Percentiles rank a stretch among this genome's conserved stretches.
Evolutionary conservation across 30 jellyfish, hydroid and myxozoan species (phyloP).

Genomic region (Aurelia aurita): DNA sequence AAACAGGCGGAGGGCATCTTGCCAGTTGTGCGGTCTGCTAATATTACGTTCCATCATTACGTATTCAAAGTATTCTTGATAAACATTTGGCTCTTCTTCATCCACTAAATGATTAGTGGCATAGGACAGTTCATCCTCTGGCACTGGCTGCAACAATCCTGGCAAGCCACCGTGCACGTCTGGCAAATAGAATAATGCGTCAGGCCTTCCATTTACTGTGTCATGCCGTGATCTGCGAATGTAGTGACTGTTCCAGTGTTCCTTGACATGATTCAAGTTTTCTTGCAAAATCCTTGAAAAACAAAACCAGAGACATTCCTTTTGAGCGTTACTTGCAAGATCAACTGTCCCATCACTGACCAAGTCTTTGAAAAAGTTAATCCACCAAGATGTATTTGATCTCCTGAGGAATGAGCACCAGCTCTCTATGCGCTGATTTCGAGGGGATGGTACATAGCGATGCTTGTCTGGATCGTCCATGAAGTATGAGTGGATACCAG

Average conservation of each 20-base stretch:
- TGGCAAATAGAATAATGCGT: slow-evolving; percentile 17
- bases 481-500: no score
- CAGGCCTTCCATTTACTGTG: slow-evolving; percentile 36
- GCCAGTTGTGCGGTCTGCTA: slow-evolving; percentile 26
- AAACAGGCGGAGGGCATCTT: slow-evolving; percentile 14
- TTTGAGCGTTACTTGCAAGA: slow-evolving; percentile 27
- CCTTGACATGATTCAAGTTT: slow-evolving; percentile 43
- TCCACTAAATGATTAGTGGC: slow-evolving; percentile 15
- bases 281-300: slow-evolving; percentile 50
- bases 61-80: slow-evolving; percentile 27
- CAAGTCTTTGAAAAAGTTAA: slow-evolving; percentile 47
- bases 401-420: slow-evolving; percentile 61
- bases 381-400: slow-evolving; percentile 32
- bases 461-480: not conserved
- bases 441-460: slow-evolving; percentile 3
- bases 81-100: slow-evolving; percentile 10
- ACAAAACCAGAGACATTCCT: slow-evolving; percentile 6
- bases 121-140: slow-evolving; percentile 14
- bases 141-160: slow-evolving; percentile 13
- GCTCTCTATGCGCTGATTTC: slow-evolving; percentile 70
- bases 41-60: slow-evolving; percentile 12
- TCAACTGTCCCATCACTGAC: slow-evolving; percentile 23
- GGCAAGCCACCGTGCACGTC: slow-evolving; percentile 27
- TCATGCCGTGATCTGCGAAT: slow-evolving; percentile 30
- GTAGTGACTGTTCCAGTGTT: slow-evolving; percentile 57